phyloP scores from a whole-genome alignment of 2,113 vertebrate species.

The Corythoichthys intestinalis region DNA sequence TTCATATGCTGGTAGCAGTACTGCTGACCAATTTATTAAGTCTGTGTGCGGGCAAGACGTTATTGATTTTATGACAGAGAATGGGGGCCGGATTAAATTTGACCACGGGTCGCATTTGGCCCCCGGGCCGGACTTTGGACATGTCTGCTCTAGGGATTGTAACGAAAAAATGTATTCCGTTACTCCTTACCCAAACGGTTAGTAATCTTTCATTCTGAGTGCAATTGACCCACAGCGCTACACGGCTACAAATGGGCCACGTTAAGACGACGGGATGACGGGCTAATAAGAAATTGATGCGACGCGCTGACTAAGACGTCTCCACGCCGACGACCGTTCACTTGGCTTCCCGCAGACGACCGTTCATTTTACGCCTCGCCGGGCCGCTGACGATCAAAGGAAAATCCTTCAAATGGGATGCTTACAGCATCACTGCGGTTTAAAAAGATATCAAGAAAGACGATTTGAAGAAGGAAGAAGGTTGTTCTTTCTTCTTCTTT shows the following conservation, averaged over 20 bases:
- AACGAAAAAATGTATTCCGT: no score
- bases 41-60: no score
- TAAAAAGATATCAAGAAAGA: conserved; percentile 49
- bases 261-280: conserved; percentile 93
- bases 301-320: conserved; percentile 84
- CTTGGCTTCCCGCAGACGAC: not conserved
- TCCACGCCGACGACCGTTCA: conserved; percentile 22
- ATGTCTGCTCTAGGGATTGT: no score
- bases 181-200: no score
- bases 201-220: conserved; percentile 49
- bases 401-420: conserved; percentile 75
- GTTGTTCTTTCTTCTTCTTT: conserved; percentile 18
- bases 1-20: no score
- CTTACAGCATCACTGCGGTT: conserved; percentile 65
- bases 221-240: conserved; percentile 78
- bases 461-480: conserved; percentile 17
- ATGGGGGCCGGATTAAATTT: no score
- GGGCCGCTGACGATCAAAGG: conserved; percentile 71
- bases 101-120: no score
- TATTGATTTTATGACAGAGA: no score
- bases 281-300: conserved; percentile 97
- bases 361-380: conserved; percentile 57
- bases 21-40: no score
- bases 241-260: conserved; percentile 85
- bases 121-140: no score